These are phyloP conservation scores for Telmatherina bonti DNA, from an alignment of 2,797 vertebrate species.

Conservation along the genomic window DNA sequence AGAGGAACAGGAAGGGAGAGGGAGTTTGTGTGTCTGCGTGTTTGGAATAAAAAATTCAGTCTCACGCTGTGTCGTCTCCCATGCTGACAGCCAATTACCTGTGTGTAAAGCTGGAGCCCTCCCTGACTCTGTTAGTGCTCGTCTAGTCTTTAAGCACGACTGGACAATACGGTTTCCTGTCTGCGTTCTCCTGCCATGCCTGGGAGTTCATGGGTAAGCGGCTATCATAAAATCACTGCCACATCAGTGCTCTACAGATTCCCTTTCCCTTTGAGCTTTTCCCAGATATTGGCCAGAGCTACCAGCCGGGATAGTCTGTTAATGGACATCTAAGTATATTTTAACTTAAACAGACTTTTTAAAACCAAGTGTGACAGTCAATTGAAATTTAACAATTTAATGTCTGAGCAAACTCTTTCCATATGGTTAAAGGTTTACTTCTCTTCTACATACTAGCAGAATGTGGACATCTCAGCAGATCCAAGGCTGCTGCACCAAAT, in stretches of 20 bases:
- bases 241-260: conserved; percentile 35
- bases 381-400: too few relatives aligned
- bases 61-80: conserved; percentile 63
- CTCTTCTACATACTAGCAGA: background rate
- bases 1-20: conserved; percentile 38
- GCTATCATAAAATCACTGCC: conserved; percentile 53
- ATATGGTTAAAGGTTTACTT: background rate
- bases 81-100: conserved; percentile 80
- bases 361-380: background rate
- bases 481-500: background rate
- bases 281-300: conserved; percentile 1
- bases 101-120: conserved; percentile 55
- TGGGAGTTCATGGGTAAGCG: conserved; percentile 31
- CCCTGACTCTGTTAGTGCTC: conserved; percentile 49
- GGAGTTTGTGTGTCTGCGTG: conserved; percentile 21
- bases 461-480: background rate
- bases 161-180: conserved; percentile 68
- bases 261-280: conserved; percentile 22
- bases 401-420: too few relatives aligned
- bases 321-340: conserved; percentile 33
- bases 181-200: conserved; percentile 36
- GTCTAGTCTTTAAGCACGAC: conserved; percentile 42
- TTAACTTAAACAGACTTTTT: conserved; percentile 11
- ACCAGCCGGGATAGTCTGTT: conserved; percentile 16
- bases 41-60: conserved; percentile 58